phyloP scores from a whole-genome alignment of 2,888 invertebrate species.

The Caenorhabditis wallacei region DNA sequence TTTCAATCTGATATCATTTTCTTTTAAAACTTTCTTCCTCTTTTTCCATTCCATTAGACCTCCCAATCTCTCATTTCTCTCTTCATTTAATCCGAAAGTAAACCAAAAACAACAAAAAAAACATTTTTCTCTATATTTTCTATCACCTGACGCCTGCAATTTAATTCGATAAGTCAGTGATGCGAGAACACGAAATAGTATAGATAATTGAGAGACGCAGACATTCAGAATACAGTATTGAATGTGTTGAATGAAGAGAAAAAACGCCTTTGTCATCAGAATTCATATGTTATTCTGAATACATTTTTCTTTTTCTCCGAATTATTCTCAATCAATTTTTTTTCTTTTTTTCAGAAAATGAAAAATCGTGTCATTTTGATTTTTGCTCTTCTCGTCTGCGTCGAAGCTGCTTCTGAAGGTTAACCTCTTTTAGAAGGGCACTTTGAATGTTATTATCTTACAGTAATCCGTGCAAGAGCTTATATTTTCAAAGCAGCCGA shows the following conservation, averaged over 20 bases:
- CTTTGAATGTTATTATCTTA: slow-evolving; percentile 3
- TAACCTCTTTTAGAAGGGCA: background rate
- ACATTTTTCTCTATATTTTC: slow-evolving; percentile 17
- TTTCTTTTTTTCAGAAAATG: slow-evolving; percentile 34
- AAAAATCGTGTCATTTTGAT: slow-evolving; percentile 37
- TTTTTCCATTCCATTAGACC: slow-evolving; percentile 25
- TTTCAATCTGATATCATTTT: slow-evolving; percentile 1
- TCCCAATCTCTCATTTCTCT: slow-evolving; percentile 2
- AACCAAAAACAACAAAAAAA: slow-evolving; percentile 36
- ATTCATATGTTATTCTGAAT: slow-evolving; percentile 30
- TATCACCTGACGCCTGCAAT: slow-evolving; percentile 58
- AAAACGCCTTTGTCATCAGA: slow-evolving; percentile 19
- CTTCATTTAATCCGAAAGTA: background rate
- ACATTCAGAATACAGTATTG: slow-evolving; percentile 49
- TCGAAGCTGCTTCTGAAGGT: slow-evolving; percentile 46
- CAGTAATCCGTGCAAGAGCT: slow-evolving; percentile 69
- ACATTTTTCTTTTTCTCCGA: slow-evolving; percentile 10
- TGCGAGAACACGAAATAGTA: slow-evolving; percentile 28
- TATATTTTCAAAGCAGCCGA: slow-evolving; percentile 71
- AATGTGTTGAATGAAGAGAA: slow-evolving; percentile 12
- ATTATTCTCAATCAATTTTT: background rate
- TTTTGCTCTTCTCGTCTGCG: slow-evolving; percentile 26
- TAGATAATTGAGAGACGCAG: slow-evolving; percentile 17
- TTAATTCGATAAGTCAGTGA: slow-evolving; percentile 60
- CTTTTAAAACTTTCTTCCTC: background rate